phyloP scores from a whole-genome alignment of 92 coral and sea anemone species.

The Porites rus region DNA sequence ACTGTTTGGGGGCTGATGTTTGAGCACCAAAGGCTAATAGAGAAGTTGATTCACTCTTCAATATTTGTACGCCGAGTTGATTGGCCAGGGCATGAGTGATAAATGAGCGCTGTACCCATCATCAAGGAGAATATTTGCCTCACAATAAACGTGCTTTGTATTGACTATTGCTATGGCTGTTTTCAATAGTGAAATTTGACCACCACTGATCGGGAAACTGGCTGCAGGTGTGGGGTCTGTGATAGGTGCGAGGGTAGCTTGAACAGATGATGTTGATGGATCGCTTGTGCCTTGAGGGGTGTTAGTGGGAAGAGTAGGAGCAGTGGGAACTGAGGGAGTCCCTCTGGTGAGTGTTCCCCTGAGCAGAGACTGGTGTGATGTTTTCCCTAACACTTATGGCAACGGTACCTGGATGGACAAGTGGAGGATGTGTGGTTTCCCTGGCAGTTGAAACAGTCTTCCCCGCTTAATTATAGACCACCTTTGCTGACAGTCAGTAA shows the following conservation, averaged over 20 bases:
- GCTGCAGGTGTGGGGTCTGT: slow-evolving; percentile 1
- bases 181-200: slow-evolving; percentile 34
- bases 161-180: slow-evolving; percentile 58
- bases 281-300: background rate
- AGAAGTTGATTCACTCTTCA: slow-evolving; percentile 27
- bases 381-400: slow-evolving; percentile 24
- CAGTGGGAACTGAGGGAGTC: background rate
- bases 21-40: slow-evolving; percentile 61
- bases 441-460: slow-evolving; percentile 28
- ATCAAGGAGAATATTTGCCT: slow-evolving; percentile 62
- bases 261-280: background rate
- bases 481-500: slow-evolving; percentile 29
- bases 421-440: slow-evolving; percentile 21
- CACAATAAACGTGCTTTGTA: slow-evolving; percentile 4
- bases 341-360: slow-evolving; percentile 16
- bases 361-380: slow-evolving; percentile 51
- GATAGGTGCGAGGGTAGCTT: slow-evolving; percentile 27
- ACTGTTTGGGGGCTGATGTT: slow-evolving; percentile 18
- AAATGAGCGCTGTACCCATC: slow-evolving; percentile 71
- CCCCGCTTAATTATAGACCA: slow-evolving; percentile 12
- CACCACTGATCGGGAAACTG: slow-evolving; percentile 12
- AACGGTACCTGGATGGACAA: slow-evolving; percentile 28
- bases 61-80: slow-evolving; percentile 41
- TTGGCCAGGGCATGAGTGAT: slow-evolving; percentile 60
- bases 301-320: background rate